Percentiles rank a stretch among this genome's conserved stretches.
Conservation (phyloP, 1,140 invertebrate species). For the Planococcus citri region DNA sequence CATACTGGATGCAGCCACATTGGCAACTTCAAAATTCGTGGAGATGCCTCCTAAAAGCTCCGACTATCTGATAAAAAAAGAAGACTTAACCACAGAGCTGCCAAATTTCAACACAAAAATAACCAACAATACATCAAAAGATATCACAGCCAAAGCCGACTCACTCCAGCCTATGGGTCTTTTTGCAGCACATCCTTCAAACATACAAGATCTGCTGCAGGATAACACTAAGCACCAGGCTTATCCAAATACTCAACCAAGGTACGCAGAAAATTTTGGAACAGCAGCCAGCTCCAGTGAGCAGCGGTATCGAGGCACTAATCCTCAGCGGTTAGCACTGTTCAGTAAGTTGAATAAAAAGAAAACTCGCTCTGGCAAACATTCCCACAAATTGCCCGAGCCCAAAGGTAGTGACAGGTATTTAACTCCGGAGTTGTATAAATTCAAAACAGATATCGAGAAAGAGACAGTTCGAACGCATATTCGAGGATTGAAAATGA, state of each 20-base stretch:
- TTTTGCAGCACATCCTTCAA: neutral
- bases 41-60: neutral
- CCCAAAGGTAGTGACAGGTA: neutral
- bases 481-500: slow-evolving; percentile 5
- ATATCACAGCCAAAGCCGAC: neutral
- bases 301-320: neutral
- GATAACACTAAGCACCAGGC: neutral
- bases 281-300: neutral
- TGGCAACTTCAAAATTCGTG: neutral
- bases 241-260: neutral
- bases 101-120: too few species aligned
- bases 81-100: neutral
- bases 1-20: neutral
- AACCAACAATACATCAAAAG: neutral
- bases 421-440: neutral
- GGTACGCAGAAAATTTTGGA: neutral
- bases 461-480: neutral
- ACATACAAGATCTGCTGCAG: neutral
- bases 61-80: neutral
- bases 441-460: slow-evolving; percentile 10
- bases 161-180: neutral
- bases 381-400: neutral
- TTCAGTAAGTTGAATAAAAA: neutral
- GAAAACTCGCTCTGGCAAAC: neutral
- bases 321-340: neutral